phyloP scores from a whole-genome alignment of 2,113 vertebrate genomes.

The Murina feae region DNA sequence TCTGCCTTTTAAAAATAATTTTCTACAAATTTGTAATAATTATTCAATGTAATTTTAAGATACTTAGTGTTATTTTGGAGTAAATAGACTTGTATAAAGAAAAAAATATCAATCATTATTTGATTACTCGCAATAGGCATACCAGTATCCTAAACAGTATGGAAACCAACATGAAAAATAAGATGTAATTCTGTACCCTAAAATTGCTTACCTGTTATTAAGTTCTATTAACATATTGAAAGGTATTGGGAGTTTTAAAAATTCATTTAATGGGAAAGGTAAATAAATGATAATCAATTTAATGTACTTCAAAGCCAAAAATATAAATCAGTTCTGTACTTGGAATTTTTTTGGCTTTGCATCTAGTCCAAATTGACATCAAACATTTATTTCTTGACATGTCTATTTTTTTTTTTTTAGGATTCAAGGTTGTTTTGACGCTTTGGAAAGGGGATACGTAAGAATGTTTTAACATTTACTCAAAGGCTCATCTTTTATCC shows the following conservation, averaged over 20 bases:
- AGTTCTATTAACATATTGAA: conserved; percentile 26
- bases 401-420: too few species aligned
- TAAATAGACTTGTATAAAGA: conserved; percentile 38
- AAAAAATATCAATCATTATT: background rate
- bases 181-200: conserved; percentile 34
- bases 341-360: conserved; percentile 12
- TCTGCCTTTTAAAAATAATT: background rate
- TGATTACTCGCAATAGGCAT: background rate
- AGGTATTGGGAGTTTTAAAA: background rate
- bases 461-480: conserved; percentile 67
- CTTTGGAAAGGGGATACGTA: conserved; percentile 84
- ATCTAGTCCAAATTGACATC: conserved; percentile 41
- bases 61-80: conserved; percentile 37
- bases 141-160: background rate
- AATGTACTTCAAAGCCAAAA: conserved; percentile 59
- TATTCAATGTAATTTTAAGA: conserved; percentile 62
- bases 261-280: conserved; percentile 44
- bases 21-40: conserved; percentile 43
- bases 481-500: conserved; percentile 43
- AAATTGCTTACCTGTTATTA: conserved; percentile 46
- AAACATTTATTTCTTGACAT: conserved; percentile 71
- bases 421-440: conserved; percentile 86
- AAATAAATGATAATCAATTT: conserved; percentile 34
- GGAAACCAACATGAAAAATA: background rate
- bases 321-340: background rate